Evolutionary conservation across 2,888 invertebrate species (phyloP).

Genomic region (Eumerus sabulonum): DNA sequence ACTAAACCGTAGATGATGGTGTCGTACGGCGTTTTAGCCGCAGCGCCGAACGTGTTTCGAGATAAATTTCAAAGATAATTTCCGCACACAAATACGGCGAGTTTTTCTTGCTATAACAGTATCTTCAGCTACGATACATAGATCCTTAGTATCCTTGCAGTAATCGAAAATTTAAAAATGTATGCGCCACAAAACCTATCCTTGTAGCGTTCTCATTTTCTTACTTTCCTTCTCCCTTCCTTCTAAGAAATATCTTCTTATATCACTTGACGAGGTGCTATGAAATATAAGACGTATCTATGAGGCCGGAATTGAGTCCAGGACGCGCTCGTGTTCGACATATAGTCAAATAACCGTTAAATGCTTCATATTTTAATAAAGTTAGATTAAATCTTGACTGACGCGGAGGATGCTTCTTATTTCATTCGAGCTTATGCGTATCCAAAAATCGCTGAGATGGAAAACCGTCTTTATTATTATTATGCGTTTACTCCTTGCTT

Average conservation of each 20-base stretch:
- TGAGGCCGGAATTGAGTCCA: neutral
- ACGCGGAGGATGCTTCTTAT: constrained; percentile 16
- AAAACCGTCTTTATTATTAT: constrained; percentile 64
- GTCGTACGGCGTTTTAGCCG: neutral
- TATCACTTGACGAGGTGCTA: constrained; percentile 43
- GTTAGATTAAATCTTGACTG: constrained; percentile 66
- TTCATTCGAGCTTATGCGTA: constrained; percentile 17
- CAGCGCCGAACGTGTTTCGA: constrained; percentile 36
- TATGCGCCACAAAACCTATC: constrained; percentile 35
- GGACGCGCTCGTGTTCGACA: constrained; percentile 22
- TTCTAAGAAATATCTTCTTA: constrained; percentile 13
- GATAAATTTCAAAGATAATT: constrained; percentile 51
- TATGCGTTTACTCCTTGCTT: constrained; percentile 28
- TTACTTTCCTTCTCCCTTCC: no score
- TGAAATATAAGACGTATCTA: constrained; percentile 34
- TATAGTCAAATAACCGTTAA: constrained; percentile 64
- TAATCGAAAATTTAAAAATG: constrained; percentile 67
- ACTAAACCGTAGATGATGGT: constrained; percentile 5
- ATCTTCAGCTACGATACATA: neutral
- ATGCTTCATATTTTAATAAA: constrained; percentile 68
- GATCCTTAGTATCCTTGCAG: constrained; percentile 45
- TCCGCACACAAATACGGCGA: constrained; percentile 45
- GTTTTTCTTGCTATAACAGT: constrained; percentile 2
- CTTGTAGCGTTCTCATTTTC: constrained; percentile 1
- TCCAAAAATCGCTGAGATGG: constrained; percentile 60